These are phyloP conservation scores for Neopipo cinnamomea DNA, from an alignment of 2,113 vertebrate species.

Conservation along the genomic window DNA sequence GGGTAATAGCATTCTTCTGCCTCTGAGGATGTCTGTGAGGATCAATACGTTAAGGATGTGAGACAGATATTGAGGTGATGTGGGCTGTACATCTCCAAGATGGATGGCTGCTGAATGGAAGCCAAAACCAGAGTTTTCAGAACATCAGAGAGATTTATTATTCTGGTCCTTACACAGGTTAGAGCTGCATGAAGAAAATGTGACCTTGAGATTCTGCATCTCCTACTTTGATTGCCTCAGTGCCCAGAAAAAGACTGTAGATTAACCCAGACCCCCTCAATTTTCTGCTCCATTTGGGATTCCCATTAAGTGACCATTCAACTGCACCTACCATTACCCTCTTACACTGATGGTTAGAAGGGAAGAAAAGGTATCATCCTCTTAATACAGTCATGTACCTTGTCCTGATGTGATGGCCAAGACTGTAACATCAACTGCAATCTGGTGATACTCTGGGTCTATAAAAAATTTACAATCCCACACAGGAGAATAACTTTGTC, in stretches of 20 bases:
- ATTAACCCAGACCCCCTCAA: background rate
- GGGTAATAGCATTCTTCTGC: background rate
- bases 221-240: background rate
- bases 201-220: background rate
- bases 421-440: background rate
- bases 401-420: background rate
- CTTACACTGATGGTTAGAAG: background rate
- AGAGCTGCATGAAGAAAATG: background rate
- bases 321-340: background rate
- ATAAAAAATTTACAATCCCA: background rate
- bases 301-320: background rate
- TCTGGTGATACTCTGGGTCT: background rate
- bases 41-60: background rate
- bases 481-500: background rate
- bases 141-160: background rate
- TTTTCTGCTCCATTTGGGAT: background rate
- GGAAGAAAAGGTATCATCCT: background rate
- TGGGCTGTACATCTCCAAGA: background rate
- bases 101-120: background rate
- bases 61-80: background rate
- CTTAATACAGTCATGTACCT: background rate
- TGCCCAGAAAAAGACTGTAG: background rate
- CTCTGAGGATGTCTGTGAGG: background rate
- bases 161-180: background rate
- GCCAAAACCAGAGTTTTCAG: background rate